phyloP scores from a whole-genome alignment of 2,888 invertebrate genomes.

The Hirtodrosophila cameraria region DNA sequence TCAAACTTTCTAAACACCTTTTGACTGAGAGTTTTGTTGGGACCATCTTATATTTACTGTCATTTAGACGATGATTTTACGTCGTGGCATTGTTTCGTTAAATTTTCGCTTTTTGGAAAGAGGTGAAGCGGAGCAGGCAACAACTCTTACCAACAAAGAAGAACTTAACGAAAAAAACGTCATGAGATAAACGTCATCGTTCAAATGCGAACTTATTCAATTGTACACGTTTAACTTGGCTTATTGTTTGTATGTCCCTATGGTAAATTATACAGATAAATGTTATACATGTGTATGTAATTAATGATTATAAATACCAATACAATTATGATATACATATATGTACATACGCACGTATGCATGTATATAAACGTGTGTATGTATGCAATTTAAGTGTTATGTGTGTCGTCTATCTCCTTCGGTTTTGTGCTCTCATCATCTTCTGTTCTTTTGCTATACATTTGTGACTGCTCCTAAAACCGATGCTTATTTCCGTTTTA shows the following conservation, averaged over 20 bases:
- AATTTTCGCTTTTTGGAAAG: too few relatives aligned
- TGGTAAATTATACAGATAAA: slow-evolving; percentile 15
- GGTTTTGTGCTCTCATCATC: slow-evolving; percentile 4
- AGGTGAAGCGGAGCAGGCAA: too few relatives aligned
- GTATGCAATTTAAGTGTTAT: slow-evolving; percentile 19
- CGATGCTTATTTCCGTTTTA: background rate
- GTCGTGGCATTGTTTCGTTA: too few relatives aligned
- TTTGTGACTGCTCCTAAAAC: slow-evolving; percentile 3
- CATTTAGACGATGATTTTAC: too few relatives aligned
- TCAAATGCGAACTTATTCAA: too few relatives aligned
- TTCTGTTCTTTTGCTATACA: slow-evolving; percentile 8
- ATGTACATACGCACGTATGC: slow-evolving; percentile 7
- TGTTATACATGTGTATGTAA: slow-evolving; percentile 26
- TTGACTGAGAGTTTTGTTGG: too few relatives aligned
- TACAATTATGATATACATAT: slow-evolving; percentile 26
- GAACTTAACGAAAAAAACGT: too few relatives aligned
- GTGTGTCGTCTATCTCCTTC: slow-evolving; percentile 35
- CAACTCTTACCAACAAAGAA: too few relatives aligned
- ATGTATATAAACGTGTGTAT: slow-evolving; percentile 7
- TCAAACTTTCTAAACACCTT: too few relatives aligned
- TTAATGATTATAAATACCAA: too few relatives aligned
- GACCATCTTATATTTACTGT: too few relatives aligned
- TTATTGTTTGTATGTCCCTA: slow-evolving; percentile 24
- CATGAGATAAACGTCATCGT: too few relatives aligned
- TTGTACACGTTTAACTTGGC: background rate